Percentiles rank a stretch among this genome's conserved stretches.
Evolutionary conservation across 2,797 vertebrate genomes (phyloP).

Genomic region (Pipistrellus nathusii): DNA sequence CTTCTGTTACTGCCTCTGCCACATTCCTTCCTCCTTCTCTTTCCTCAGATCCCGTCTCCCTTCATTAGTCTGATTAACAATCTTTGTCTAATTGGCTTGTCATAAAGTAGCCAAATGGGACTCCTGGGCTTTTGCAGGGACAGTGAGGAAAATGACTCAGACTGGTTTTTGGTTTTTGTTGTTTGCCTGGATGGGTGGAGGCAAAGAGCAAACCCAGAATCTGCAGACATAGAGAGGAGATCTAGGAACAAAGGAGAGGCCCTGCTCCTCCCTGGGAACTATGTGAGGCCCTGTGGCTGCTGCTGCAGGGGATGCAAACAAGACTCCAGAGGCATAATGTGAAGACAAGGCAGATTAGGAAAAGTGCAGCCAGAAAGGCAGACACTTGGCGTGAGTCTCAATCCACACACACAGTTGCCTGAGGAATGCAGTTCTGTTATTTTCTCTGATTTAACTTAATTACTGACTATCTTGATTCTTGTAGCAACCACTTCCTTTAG

Average conservation of each 20-base stretch:
- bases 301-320: background rate
- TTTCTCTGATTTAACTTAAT: slow-evolving; percentile 34
- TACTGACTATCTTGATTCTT: background rate
- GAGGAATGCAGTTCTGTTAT: background rate
- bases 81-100: slow-evolving; percentile 76
- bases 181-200: slow-evolving; percentile 33
- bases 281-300: background rate
- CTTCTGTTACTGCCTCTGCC: slow-evolving; percentile 47
- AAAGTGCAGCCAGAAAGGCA: background rate
- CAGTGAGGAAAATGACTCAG: background rate
- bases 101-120: slow-evolving; percentile 62
- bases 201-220: background rate
- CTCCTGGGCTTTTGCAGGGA: slow-evolving; percentile 57
- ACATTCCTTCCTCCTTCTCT: slow-evolving; percentile 31
- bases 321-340: background rate
- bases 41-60: slow-evolving; percentile 55
- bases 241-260: background rate
- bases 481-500: background rate
- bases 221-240: background rate
- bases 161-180: slow-evolving; percentile 14
- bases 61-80: slow-evolving; percentile 75
- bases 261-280: too few relatives aligned
- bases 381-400: background rate
- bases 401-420: background rate
- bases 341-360: background rate